Base-by-base conservation (phyloP, 2,797 vertebrate species). In the Intellagama lesueurii region DNA sequence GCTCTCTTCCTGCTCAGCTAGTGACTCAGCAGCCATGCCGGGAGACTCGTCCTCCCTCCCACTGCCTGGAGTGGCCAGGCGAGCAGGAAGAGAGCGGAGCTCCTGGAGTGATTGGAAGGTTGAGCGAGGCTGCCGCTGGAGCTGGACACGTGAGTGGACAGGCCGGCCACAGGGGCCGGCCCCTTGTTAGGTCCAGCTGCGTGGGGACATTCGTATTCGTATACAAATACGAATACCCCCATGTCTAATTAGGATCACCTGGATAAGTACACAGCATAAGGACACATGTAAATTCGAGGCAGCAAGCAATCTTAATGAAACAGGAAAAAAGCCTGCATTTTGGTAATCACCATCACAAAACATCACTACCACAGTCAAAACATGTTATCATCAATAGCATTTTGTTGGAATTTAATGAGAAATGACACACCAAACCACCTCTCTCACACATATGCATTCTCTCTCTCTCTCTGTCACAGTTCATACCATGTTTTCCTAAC, bases 401-500 rank as follows among this genome's bases (percentile, higher is more conserved):
- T 93, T 87, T 91, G 92, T 14, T 14, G 85, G 92, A 93, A 93
- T 28, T 91, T 91, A 93, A 93, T 93, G 85, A 87, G 86, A 85
- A 19, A 5, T 0, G 85, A 88, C 93, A 47, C 77, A 81, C 91
- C 49, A 92, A 93, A 93, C 93, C 88, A 93, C 35, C 7, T 77
- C 22, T 35, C 12, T 78, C 40, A 7, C 52, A 30, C 16, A 8
- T 11, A 12, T 16, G 16, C 35, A 28, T 6, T 26, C 9, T 68
- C 32, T 24, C 69, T 26, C 7, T 32, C 44, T 17, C 68, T 26
- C 24, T 11, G 16, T 32, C 60, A 5, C 82, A 84, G 79, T 81
- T 88, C 93, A 90, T 92, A 90, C 88, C 85, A 93, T 80, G 95
- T 95, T 94, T 93, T 96, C 94, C 89, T 82, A 93, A 94, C 94